Evolutionary conservation across 1,140 invertebrate genomes (phyloP).

Genomic region (Penaeus vannamei): DNA sequence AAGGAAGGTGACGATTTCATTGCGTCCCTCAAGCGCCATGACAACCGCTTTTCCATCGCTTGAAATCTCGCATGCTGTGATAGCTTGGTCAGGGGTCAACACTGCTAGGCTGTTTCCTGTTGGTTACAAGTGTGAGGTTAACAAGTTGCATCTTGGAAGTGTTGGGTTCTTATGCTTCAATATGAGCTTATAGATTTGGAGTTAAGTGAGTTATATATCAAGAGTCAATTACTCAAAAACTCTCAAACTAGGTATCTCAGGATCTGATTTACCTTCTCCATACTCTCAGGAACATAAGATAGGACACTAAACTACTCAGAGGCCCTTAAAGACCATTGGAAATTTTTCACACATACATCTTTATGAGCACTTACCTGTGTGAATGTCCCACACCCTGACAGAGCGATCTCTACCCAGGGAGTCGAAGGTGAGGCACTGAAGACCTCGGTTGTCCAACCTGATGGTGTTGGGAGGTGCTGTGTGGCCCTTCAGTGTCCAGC

Average conservation of each 20-base stretch:
- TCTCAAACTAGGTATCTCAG: too few relatives aligned
- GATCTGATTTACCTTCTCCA: too few relatives aligned
- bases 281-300: too few relatives aligned
- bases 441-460: constrained; percentile 80
- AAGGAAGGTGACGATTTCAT: constrained; percentile 77
- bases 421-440: constrained; percentile 81
- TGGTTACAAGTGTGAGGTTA: constrained; percentile 67
- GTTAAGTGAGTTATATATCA: too few relatives aligned
- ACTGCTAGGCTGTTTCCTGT: constrained; percentile 83
- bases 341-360: constrained; percentile 14
- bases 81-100: constrained; percentile 82
- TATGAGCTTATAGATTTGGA: too few relatives aligned
- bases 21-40: constrained; percentile 75
- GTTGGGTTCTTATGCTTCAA: background rate
- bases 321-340: too few relatives aligned
- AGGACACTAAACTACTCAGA: too few relatives aligned
- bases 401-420: constrained; percentile 80
- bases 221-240: too few relatives aligned
- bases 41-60: constrained; percentile 81
- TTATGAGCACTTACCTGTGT: constrained; percentile 76
- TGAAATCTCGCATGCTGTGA: constrained; percentile 83
- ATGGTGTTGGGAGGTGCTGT: constrained; percentile 82
- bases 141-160: background rate
- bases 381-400: constrained; percentile 84
- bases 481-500: constrained; percentile 83